Conservation (phyloP, 2,888 invertebrate species). For the Polietes domitor region DNA sequence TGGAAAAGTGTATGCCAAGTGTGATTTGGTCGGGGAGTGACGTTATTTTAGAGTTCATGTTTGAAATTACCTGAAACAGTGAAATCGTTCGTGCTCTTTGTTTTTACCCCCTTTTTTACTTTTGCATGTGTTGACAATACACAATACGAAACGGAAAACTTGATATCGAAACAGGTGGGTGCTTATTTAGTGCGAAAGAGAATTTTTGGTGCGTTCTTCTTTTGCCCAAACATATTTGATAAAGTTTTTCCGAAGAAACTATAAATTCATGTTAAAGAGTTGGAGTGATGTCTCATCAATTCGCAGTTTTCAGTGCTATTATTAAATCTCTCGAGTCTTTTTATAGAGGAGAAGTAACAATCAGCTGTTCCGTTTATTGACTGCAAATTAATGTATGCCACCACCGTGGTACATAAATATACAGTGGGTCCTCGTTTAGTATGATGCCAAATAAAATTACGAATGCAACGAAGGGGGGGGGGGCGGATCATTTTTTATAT, state of each 20-base stretch:
- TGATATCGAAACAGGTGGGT: constrained; percentile 64
- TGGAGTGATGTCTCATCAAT: constrained; percentile 34
- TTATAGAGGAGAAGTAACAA: constrained; percentile 8
- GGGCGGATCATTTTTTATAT: no score
- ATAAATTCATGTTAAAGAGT: not conserved
- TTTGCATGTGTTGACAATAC: constrained; percentile 52
- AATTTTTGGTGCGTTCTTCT: not conserved
- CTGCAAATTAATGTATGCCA: not conserved
- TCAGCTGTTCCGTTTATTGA: constrained; percentile 53
- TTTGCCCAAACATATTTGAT: not conserved
- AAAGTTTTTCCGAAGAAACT: constrained; percentile 2
- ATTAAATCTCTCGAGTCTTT: constrained; percentile 7
- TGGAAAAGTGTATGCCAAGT: no score
- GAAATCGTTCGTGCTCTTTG: constrained; percentile 50
- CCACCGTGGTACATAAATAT: not conserved
- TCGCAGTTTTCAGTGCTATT: constrained; percentile 15
- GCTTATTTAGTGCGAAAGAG: constrained; percentile 50
- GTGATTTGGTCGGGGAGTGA: no score
- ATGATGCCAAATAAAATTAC: not conserved
- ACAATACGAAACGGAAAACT: not conserved
- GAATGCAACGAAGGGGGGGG: not conserved
- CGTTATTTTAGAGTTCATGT: no score
- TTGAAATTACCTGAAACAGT: not conserved
- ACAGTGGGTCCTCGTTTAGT: not conserved
- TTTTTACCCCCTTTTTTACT: constrained; percentile 46